Base-by-base conservation (phyloP, 2,888 invertebrate genomes). In the Yponomeuta plumbellus region DNA sequence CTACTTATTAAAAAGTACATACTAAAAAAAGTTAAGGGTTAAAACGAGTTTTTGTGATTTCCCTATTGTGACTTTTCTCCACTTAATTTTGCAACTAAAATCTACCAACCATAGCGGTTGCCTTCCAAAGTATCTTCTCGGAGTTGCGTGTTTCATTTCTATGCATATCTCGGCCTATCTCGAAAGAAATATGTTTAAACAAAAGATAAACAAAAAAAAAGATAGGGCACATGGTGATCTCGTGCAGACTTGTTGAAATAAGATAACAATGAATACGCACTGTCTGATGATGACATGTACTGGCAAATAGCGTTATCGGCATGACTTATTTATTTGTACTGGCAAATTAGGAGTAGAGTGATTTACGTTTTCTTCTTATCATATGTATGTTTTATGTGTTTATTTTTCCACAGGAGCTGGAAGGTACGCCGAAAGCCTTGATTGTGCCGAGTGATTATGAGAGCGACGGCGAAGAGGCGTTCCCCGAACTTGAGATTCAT, bases 391-490 rank as follows among this genome's bases (percentile, higher is more conserved):
- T n/a, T 26, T n/a, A 61, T 26, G 3, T 34, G 11, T 23, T n/a
- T 26, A 17, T 61, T 63, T 61, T 63, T 62, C 70, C 74, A 2
- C 75, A 92, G 92, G 90, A 87, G 70, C 79, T 80, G 22, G 88
- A 87, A 69, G 79, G 77, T 66, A 82, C 80, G 1, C 76, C 82
- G 0, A 88, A 92, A 73, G 71, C 75, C 22, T 81, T 79, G 67
- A 74, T 83, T 62, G 70, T 83, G 3, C 78, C 83, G 57, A 87
- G 82, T 73, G 91, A 92, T 71, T 85, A 84, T 71, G 92, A 92
- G 69, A 92, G 91, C 71, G 92, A 92, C 73, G 89, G 85, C 22
- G 92, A 92, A 74, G 92, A 92, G 69, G 86, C 88, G 17, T 87
- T 90, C 70, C 81, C 82, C 26, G 91, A 91, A 72, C 74, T 85